Base-by-base conservation (phyloP, 2,113 vertebrate genomes). In the Myanophis thanlyinensis region DNA sequence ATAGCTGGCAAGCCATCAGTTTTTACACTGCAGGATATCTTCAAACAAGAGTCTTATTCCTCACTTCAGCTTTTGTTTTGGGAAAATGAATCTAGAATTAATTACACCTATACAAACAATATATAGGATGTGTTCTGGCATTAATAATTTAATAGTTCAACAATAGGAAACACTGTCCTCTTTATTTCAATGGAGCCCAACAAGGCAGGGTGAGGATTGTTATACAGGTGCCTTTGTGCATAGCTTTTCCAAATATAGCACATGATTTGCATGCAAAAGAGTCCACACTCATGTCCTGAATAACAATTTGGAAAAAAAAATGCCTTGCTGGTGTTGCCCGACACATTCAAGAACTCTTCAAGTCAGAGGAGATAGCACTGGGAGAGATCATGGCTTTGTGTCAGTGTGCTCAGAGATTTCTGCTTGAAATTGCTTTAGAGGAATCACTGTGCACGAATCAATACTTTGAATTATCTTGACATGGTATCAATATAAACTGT, bases 21-120 rank as follows among this genome's bases (percentile, higher is more conserved):
- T 89, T 52, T 8, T 1, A 9, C 91, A 49, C n/a, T 91, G 44
- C 15, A 90, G 23, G 54, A 23, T 62, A 87, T 91, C 47, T 25
- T 18, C 59, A 91, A 95, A 94, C 93, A 0, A 0, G 88, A 91
- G 44, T 49, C 90, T 8, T 0, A 91, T 48, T 93, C 20, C 93
- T 91, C 86, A 56, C 2, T 91, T 27, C n/a, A 92, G 88, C 67
- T 87, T 62, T 94, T 93, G 89, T 95, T 90, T 56, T 49, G 93
- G 89, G 30, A 44, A 94, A 94, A 92, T 90, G 51, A 92, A 93
- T 20, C 91, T 93, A 30, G 89, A 89, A 94, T 93, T 54, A 93
- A 95, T 94, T 95, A 95, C 91, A 94, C 80, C 54, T 89, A 49
- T 15, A 54, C 53, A 0, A 12, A 80, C 90, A 92, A 44, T 35